Evolutionary conservation across 2,113 vertebrate genomes (phyloP).

Genomic region (Bubalus kerabau): DNA sequence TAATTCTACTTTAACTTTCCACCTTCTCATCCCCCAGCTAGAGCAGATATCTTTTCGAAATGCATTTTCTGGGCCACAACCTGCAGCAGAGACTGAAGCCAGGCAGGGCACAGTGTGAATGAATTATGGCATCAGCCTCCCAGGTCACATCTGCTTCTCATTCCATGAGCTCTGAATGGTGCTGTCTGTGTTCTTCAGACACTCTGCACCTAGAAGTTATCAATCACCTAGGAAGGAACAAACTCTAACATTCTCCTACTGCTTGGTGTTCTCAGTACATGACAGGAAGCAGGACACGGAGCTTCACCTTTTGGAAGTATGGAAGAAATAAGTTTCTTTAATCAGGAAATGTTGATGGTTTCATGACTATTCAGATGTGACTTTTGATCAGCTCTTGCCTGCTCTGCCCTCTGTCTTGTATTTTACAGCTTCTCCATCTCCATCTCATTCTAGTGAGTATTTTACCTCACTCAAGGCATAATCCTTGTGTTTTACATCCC

Average conservation of each 20-base stretch:
- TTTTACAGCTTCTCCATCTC: neutral
- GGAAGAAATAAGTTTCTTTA: neutral
- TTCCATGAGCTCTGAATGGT: neutral
- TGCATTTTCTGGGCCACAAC: conserved; percentile 45
- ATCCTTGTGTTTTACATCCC: no score
- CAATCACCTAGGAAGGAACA: neutral
- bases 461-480: neutral
- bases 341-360: neutral
- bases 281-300: neutral
- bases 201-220: neutral
- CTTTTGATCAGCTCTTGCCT: neutral
- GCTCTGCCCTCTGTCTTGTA: neutral
- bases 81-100: neutral
- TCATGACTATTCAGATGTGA: neutral
- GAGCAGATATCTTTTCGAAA: conserved; percentile 19
- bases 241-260: neutral
- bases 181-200: neutral
- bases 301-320: neutral
- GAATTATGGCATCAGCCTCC: neutral
- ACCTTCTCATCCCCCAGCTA: conserved; percentile 38
- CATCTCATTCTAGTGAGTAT: neutral
- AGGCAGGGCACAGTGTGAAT: fast-evolving
- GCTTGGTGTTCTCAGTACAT: neutral
- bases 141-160: conserved; percentile 52
- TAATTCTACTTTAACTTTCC: conserved; percentile 25